A percentile compares a stretch with the other conserved stretches of the same genome.
Conservation (phyloP, 2,888 invertebrate species). For the Iphiclides podalirius region DNA sequence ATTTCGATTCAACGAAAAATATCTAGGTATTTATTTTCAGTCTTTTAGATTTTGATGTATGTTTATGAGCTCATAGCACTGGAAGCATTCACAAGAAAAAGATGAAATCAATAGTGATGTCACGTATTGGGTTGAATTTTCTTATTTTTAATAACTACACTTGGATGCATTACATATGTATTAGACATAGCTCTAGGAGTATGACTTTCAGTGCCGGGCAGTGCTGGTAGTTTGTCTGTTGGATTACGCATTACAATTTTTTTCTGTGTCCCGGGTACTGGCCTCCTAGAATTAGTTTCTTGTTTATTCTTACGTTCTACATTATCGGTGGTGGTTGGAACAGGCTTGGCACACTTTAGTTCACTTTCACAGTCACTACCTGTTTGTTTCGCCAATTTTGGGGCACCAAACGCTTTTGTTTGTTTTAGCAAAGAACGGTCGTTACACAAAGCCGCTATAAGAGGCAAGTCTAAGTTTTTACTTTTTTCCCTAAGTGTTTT, state of each 20-base stretch:
- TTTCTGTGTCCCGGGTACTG: slow-evolving; percentile 82
- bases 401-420: slow-evolving; percentile 91
- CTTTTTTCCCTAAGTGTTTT: slow-evolving; percentile 92
- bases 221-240: slow-evolving; percentile 87
- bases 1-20: slow-evolving; percentile 27
- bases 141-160: slow-evolving; percentile 62
- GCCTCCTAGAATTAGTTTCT: slow-evolving; percentile 81
- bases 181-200: slow-evolving; percentile 84
- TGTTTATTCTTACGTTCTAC: slow-evolving; percentile 68
- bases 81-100: slow-evolving; percentile 71
- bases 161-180: slow-evolving; percentile 83
- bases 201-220: slow-evolving; percentile 75
- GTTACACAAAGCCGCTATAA: slow-evolving; percentile 96
- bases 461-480: slow-evolving; percentile 92
- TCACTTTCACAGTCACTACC: slow-evolving; percentile 71
- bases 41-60: slow-evolving; percentile 58
- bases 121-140: slow-evolving; percentile 71
- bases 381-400: slow-evolving; percentile 78
- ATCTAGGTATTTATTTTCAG: slow-evolving; percentile 51
- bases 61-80: slow-evolving; percentile 68
- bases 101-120: slow-evolving; percentile 37
- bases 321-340: slow-evolving; percentile 69
- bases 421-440: slow-evolving; percentile 93
- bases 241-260: slow-evolving; percentile 83
- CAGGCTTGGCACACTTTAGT: slow-evolving; percentile 62